phyloP scores from a whole-genome alignment of 2,113 vertebrate genomes.

The Malurus alboscapulatus region DNA sequence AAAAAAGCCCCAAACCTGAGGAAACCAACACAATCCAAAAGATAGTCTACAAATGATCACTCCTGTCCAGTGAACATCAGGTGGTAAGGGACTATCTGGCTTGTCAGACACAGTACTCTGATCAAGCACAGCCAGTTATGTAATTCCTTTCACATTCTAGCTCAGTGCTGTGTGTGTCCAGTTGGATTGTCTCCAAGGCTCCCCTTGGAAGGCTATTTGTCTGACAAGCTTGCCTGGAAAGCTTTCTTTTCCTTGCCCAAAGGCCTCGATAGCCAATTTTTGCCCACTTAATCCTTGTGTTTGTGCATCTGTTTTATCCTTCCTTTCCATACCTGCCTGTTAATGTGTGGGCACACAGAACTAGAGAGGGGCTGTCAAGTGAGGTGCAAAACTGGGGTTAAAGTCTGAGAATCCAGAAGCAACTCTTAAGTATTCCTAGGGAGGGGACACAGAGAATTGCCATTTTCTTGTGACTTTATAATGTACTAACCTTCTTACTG shows the following conservation, averaged over 20 bases:
- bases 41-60: neutral
- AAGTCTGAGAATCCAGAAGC: neutral
- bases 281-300: neutral
- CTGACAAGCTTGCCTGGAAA: neutral
- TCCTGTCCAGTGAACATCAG: neutral
- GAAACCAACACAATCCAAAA: neutral
- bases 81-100: neutral
- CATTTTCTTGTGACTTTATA: neutral
- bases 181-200: neutral
- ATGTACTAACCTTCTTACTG: neutral
- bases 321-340: fast-evolving
- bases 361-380: neutral
- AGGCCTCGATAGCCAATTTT: neutral
- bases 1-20: neutral
- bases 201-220: neutral
- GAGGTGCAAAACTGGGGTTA: neutral
- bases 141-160: neutral
- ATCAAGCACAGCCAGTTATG: neutral
- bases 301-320: neutral
- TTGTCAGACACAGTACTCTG: neutral
- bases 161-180: neutral
- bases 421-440: neutral
- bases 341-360: neutral
- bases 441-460: neutral
- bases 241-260: neutral